Conservation (phyloP, 2,888 invertebrate genomes). For the Timema podura region DNA sequence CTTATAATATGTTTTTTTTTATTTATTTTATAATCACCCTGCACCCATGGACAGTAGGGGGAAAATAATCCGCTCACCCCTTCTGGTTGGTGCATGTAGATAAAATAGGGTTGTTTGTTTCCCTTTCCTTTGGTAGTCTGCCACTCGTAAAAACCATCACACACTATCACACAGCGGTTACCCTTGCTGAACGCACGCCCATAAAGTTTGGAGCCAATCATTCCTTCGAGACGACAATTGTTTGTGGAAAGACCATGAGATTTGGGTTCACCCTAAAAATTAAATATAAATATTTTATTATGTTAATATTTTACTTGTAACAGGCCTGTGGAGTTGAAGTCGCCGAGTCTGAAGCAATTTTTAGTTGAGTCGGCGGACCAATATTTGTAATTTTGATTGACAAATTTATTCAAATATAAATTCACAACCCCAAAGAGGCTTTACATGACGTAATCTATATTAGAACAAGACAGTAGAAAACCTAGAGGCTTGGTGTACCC, state of each 20-base stretch:
- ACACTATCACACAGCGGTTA: conserved; percentile 70
- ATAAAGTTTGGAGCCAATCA: conserved; percentile 67
- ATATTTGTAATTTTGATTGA: background rate
- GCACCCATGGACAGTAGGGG: too few species aligned
- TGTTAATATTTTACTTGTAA: background rate
- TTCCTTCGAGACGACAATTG: conserved; percentile 71
- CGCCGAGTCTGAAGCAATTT: too few species aligned
- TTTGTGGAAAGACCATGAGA: conserved; percentile 68
- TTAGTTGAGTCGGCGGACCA: background rate
- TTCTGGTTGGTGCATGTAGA: conserved; percentile 60
- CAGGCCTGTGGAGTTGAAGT: too few species aligned
- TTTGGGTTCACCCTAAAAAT: conserved; percentile 56
- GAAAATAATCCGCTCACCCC: conserved; percentile 41
- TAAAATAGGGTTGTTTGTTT: conserved; percentile 67
- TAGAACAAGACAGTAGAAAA: background rate
- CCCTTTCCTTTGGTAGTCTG: conserved; percentile 55
- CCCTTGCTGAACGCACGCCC: conserved; percentile 61
- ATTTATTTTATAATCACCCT: too few species aligned
- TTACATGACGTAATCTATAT: too few species aligned
- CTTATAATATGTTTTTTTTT: too few species aligned
- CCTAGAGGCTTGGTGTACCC: background rate
- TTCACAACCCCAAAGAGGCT: too few species aligned
- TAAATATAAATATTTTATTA: conserved; percentile 3
- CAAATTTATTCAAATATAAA: too few species aligned
- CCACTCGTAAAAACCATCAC: conserved; percentile 84